phyloP scores from a whole-genome alignment of 2,113 vertebrate genomes.

The Ptilorrhoa leucosticta region DNA sequence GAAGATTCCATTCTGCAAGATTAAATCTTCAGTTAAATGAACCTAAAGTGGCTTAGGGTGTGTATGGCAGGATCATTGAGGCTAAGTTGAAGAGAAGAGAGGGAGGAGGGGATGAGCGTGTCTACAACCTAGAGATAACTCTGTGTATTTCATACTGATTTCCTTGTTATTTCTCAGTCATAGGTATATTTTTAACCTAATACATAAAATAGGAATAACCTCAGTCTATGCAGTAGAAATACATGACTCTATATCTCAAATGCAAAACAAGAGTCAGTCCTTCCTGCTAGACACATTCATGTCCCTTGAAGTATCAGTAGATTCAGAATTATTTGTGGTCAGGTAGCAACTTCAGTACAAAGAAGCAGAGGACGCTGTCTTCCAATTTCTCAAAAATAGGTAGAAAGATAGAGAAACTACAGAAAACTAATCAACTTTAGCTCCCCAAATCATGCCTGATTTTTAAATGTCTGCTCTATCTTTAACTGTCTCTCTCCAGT shows the following conservation, averaged over 20 bases:
- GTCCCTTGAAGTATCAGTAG: background rate
- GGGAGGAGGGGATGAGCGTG: background rate
- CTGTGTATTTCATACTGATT: background rate
- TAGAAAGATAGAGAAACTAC: background rate
- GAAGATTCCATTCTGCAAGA: conserved; percentile 51
- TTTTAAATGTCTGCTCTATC: background rate
- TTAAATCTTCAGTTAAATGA: conserved; percentile 56
- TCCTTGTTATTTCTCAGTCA: background rate
- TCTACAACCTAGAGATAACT: background rate
- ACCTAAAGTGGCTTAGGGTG: background rate
- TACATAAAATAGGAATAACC: background rate
- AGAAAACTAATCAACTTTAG: background rate
- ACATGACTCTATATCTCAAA: background rate
- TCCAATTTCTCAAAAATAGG: background rate
- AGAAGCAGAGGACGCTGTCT: background rate
- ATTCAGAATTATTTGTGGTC: background rate
- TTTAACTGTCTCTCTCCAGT: background rate
- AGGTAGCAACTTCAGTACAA: background rate
- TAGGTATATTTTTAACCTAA: background rate
- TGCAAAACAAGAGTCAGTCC: background rate
- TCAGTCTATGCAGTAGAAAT: background rate
- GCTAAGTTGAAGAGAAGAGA: background rate
- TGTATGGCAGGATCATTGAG: background rate
- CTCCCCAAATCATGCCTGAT: background rate
- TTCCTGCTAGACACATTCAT: background rate